These are phyloP conservation scores for Speoplatyrhinus poulsoni DNA, from an alignment of 2,113 vertebrate genomes.

Conservation along the genomic window DNA sequence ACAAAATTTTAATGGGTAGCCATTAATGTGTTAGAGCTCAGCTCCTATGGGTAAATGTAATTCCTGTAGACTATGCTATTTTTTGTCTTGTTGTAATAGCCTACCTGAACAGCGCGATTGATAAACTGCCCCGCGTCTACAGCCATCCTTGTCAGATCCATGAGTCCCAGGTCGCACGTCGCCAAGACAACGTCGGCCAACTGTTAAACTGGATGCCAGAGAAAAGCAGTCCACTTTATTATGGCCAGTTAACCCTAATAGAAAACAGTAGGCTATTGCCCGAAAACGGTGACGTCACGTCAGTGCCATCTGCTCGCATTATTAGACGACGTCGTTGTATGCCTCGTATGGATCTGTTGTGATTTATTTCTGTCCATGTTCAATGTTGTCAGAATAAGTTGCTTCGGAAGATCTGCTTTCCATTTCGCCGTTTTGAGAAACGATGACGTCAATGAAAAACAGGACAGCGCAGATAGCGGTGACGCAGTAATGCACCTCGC, in stretches of 20 bases:
- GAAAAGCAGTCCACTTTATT: constrained; percentile 5
- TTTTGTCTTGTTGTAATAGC: neutral
- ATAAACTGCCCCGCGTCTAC: constrained; percentile 87
- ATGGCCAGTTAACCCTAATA: constrained; percentile 9
- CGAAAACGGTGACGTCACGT: neutral
- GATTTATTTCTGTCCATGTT: neutral
- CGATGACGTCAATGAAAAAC: neutral
- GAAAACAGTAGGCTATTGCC: constrained; percentile 2
- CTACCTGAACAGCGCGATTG: constrained; percentile 88
- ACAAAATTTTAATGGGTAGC: no score
- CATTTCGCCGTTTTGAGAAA: neutral
- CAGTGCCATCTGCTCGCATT: neutral
- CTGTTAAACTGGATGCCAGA: neutral
- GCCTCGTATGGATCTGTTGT: neutral
- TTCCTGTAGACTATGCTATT: no score
- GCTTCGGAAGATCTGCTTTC: neutral
- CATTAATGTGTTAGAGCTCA: no score
- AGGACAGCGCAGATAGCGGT: neutral
- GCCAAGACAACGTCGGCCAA: constrained; percentile 6
- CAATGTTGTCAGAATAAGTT: neutral
- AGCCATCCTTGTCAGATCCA: constrained; percentile 82
- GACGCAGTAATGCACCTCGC: neutral
- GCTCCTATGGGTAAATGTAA: no score
- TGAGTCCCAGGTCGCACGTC: constrained; percentile 49
- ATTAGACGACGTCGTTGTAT: neutral